Conservation (phyloP, 2,797 vertebrate genomes). For the Zalophus californianus region DNA sequence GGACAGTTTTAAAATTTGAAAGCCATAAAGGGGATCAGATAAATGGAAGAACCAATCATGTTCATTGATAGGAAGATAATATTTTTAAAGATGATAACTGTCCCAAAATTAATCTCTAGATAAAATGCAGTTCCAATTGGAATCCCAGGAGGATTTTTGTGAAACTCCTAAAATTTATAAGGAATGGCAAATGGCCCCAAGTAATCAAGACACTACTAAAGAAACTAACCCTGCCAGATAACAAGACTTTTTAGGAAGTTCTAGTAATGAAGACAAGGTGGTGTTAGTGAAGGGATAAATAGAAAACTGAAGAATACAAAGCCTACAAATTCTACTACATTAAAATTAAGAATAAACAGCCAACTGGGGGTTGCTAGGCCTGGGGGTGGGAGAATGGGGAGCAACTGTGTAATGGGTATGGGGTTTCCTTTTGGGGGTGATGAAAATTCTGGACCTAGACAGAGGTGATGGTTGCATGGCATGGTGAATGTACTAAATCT, state of each 20-base stretch:
- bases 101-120: background rate
- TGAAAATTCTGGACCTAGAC: background rate
- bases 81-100: background rate
- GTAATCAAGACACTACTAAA: background rate
- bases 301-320: background rate
- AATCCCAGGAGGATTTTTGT: slow-evolving; percentile 1
- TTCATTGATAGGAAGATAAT: background rate
- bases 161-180: slow-evolving; percentile 15
- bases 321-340: background rate
- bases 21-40: background rate
- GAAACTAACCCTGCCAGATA: background rate
- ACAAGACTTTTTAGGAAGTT: background rate
- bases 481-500: background rate
- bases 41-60: background rate
- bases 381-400: background rate
- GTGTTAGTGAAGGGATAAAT: background rate
- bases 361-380: background rate
- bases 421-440: background rate
- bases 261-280: background rate
- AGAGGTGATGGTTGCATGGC: background rate
- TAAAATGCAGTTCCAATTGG: background rate
- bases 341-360: background rate
- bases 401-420: background rate
- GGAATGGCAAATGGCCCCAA: background rate
- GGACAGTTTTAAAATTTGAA: background rate